Evolutionary conservation across 2,888 invertebrate genomes (phyloP), one percentile per base, ranked within the genome.

Genomic region (Abrostola triplasia): DNA sequence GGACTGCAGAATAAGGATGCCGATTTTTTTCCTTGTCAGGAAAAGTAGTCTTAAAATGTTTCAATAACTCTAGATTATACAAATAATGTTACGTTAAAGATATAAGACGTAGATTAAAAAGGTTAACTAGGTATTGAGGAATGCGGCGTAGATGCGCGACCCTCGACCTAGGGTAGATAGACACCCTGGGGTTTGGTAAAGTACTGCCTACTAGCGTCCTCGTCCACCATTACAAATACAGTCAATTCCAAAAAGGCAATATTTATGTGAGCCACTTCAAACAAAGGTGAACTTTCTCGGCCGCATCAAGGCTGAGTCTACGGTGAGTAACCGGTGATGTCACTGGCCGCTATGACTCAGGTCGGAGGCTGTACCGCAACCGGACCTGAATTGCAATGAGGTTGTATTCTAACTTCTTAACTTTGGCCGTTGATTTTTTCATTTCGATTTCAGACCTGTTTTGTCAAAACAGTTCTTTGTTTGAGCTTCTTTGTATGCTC

Each of bases 271-370:
- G 57, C 5, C 48, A 37, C 10, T 41, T 38, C n/a, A 11, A 41
- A 36, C 41, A 10, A 54, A 47, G 9, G 7, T 57, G 5, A 51
- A 61, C 70, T 73, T 70, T 73, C 70, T 59, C 66, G 44, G 53
- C 65, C 35, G 56, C 62, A 6, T 10, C 56, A 51, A 73, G 54
- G 70, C 48, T 54, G 11, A 8, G n/a, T 6, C 47, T 38, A 36
- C 8, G 24, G 59, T 76, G 79, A 81, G 63, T 81, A 71, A 81
- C 58, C 56, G 53, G 36, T 81, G 81, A 81, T 81, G 81, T 81
- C 81, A 81, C 41, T 56, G 70, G 35, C 74, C 24, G 40, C 59
- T 6, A 24, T 76, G 78, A 68, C 40, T 78, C 73, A 76, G 49
- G 13, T 12, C 42, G 66, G 67, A 74, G 72, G 76, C 68, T 71